A percentile compares a stretch with the other conserved stretches of the same genome.
Conservation (phyloP, 64 coral and sea anemone genomes). For the Porites australiensis region DNA sequence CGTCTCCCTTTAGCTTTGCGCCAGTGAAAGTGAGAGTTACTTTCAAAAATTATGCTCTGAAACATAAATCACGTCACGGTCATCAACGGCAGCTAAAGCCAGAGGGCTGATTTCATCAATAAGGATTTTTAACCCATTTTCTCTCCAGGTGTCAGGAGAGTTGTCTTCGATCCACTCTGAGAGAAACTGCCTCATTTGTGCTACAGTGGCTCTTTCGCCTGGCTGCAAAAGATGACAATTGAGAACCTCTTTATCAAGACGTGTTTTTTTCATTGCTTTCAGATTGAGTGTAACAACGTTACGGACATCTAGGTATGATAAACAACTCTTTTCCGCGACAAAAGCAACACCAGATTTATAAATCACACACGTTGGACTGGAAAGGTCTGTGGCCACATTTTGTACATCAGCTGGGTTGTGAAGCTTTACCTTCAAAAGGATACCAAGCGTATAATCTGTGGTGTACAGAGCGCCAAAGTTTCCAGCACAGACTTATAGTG, state of each 20-base stretch:
- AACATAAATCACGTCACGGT: neutral
- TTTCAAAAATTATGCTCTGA: slow-evolving; percentile 14
- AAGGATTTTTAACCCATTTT: slow-evolving; percentile 25
- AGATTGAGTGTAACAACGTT: slow-evolving; percentile 26
- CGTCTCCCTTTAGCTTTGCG: neutral
- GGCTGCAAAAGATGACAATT: neutral
- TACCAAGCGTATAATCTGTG: slow-evolving; percentile 20
- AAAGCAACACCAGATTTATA: slow-evolving; percentile 38
- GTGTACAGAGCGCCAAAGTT: slow-evolving; percentile 34
- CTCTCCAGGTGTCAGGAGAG: neutral
- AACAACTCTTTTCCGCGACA: slow-evolving; percentile 18
- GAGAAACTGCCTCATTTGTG: slow-evolving; percentile 23
- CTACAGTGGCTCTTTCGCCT: neutral
- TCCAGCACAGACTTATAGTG: slow-evolving; percentile 28
- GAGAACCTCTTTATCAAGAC: neutral
- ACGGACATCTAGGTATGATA: slow-evolving; percentile 27
- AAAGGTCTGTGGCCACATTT: neutral
- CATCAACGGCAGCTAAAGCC: neutral
- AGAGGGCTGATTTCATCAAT: slow-evolving; percentile 24
- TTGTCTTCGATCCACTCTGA: slow-evolving; percentile 34
- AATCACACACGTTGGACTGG: slow-evolving; percentile 38
- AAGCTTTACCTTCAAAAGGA: slow-evolving; percentile 37
- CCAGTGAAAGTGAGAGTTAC: neutral
- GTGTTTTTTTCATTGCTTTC: slow-evolving; percentile 36
- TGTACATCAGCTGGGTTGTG: slow-evolving; percentile 53